These are phyloP conservation scores for Drosophila cracens DNA, from an alignment of 2,888 invertebrate genomes.

Conservation along the genomic window DNA sequence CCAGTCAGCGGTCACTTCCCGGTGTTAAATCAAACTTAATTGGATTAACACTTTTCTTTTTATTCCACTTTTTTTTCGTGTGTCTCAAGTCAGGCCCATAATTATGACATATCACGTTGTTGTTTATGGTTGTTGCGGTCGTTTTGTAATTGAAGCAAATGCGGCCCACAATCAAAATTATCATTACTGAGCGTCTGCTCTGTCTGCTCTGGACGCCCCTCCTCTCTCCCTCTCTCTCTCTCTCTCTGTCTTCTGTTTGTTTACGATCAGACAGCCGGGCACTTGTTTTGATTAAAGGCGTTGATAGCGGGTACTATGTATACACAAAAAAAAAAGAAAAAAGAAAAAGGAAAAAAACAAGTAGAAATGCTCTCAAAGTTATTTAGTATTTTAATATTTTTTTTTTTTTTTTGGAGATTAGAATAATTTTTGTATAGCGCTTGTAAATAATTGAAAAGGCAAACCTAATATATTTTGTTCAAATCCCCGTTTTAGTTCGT, in stretches of 20 bases:
- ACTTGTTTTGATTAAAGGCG: constrained; percentile 64
- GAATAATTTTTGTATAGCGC: not conserved
- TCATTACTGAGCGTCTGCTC: constrained; percentile 20
- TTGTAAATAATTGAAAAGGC: not conserved
- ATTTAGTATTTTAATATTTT: not conserved
- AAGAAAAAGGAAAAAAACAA: not conserved
- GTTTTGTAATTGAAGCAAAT: constrained; percentile 70
- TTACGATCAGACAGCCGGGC: constrained; percentile 65
- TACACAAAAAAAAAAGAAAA: constrained; percentile 18
- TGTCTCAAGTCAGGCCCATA: constrained; percentile 34
- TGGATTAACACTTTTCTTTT: constrained; percentile 69
- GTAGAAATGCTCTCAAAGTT: not conserved
- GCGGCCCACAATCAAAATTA: constrained; percentile 43
- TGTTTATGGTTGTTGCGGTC: constrained; percentile 22
- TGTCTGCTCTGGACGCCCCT: constrained; percentile 8
- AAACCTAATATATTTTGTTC: not conserved
- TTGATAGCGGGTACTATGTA: constrained; percentile 41
- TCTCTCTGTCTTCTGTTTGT: constrained; percentile 19
- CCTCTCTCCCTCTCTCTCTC: too few species aligned
- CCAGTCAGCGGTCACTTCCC: constrained; percentile 57
- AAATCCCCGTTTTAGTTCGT: not conserved
- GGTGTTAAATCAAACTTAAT: constrained; percentile 67
- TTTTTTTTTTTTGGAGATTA: not conserved
- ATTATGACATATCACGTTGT: constrained; percentile 65
- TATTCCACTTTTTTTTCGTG: not conserved